A percentile compares a stretch with the other conserved stretches of the same genome.
Evolutionary conservation across 2,888 invertebrate genomes (phyloP).

Genomic region (Marronus borbonicus): DNA sequence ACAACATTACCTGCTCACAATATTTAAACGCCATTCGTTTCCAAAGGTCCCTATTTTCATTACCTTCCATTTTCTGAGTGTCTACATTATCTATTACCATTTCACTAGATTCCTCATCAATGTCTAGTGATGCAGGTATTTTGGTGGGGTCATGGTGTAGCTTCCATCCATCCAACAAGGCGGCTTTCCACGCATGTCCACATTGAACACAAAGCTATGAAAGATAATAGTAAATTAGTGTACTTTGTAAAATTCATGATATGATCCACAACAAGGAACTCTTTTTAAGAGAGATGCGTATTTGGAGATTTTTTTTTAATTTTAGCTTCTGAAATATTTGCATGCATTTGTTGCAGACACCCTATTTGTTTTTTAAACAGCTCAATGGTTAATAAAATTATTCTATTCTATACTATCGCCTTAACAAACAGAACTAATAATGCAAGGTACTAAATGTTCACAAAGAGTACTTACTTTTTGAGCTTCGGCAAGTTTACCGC

Average conservation of each 20-base stretch:
- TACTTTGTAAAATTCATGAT: no score
- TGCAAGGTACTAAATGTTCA: no score
- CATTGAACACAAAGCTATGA: conserved; percentile 82
- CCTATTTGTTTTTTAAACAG: no score
- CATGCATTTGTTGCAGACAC: no score
- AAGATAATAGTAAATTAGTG: background rate
- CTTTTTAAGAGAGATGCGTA: no score
- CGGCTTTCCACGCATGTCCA: conserved; percentile 94
- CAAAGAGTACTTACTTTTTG: conserved; percentile 72
- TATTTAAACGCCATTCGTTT: conserved; percentile 80
- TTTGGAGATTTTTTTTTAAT: no score
- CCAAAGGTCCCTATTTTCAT: conserved; percentile 86
- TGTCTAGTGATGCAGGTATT: conserved; percentile 68
- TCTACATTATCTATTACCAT: conserved; percentile 69
- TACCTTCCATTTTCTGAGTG: conserved; percentile 80
- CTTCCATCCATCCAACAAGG: conserved; percentile 92
- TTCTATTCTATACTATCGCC: no score
- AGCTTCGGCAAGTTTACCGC: conserved; percentile 89
- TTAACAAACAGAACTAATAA: no score
- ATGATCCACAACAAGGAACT: no score
- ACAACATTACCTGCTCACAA: conserved; percentile 62
- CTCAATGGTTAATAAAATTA: no score
- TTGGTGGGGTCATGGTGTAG: conserved; percentile 90
- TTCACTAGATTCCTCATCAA: conserved; percentile 67
- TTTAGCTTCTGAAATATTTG: no score